These are phyloP conservation scores for Pristionchus mayeri DNA, from an alignment of 2,888 invertebrate genomes.

Conservation along the genomic window DNA sequence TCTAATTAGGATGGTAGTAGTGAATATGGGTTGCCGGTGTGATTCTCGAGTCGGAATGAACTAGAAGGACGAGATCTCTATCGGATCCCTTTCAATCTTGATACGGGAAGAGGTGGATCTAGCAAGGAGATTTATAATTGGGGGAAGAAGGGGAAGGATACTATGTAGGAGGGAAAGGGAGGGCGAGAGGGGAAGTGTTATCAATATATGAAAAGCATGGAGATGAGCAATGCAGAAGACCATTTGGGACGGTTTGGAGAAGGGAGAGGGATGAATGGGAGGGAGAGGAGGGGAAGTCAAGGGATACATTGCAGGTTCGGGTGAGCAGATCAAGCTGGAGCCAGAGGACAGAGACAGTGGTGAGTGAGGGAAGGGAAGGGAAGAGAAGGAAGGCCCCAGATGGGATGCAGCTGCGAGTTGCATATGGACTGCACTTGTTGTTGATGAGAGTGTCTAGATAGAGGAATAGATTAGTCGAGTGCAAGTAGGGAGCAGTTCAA, in stretches of 20 bases:
- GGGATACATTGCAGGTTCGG: constrained; percentile 20
- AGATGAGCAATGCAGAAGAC: constrained; percentile 37
- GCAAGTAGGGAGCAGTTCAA: neutral
- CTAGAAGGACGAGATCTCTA: constrained; percentile 2
- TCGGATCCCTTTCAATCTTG: constrained; percentile 15
- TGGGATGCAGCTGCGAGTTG: neutral
- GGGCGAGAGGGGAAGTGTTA: constrained; percentile 5
- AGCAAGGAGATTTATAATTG: constrained; percentile 35
- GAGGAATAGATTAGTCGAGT: neutral
- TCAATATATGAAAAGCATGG: constrained; percentile 43
- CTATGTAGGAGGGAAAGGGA: neutral
- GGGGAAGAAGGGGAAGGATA: neutral
- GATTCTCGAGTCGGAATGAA: constrained; percentile 11
- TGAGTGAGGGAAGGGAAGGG: neutral
- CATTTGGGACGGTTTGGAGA: constrained; percentile 31
- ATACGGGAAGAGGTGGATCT: constrained; percentile 15
- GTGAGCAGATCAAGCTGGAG: constrained; percentile 18
- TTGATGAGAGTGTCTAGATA: neutral
- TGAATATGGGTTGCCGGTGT: neutral
- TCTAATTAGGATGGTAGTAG: neutral
- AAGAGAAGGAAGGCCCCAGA: too few relatives aligned
- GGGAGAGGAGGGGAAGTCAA: neutral
- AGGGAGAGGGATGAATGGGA: neutral
- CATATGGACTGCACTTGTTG: neutral
- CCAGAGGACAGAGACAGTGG: constrained; percentile 41